These are phyloP conservation scores for Margaritifera margaritifera DNA, from an alignment of 2,888 invertebrate species.

Conservation along the genomic window DNA sequence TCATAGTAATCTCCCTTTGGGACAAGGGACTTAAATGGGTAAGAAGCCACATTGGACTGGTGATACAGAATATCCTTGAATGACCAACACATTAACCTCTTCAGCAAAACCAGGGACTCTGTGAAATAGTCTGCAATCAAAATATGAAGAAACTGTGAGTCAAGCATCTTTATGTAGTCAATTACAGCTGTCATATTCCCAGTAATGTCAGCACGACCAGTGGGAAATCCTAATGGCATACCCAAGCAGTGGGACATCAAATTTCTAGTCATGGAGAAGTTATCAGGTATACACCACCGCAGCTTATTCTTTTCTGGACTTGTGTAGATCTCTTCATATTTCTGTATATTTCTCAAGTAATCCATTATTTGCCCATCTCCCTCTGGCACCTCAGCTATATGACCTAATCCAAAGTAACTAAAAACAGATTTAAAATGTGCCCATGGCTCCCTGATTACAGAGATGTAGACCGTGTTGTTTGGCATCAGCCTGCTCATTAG, in stretches of 20 bases:
- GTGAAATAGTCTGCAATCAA: constrained; percentile 70
- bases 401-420: constrained; percentile 61
- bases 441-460: constrained; percentile 67
- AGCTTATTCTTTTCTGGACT: constrained; percentile 30
- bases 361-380: constrained; percentile 39
- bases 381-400: constrained; percentile 46
- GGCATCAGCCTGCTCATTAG: constrained; percentile 63
- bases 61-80: constrained; percentile 66
- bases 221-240: constrained; percentile 65
- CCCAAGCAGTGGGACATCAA: constrained; percentile 67
- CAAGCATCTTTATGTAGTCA: constrained; percentile 53
- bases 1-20: constrained; percentile 32
- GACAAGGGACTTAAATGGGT: constrained; percentile 23
- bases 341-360: constrained; percentile 57
- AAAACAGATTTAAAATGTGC: constrained; percentile 65
- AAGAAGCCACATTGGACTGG: constrained; percentile 46
- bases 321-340: constrained; percentile 61
- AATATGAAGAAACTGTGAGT: constrained; percentile 60
- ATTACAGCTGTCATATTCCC: constrained; percentile 32
- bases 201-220: constrained; percentile 44
- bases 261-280: constrained; percentile 65
- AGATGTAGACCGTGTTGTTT: constrained; percentile 55
- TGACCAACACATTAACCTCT: constrained; percentile 68
- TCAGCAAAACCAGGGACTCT: constrained; percentile 68
- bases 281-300: constrained; percentile 64